Evolutionary conservation across 2,113 vertebrate genomes (phyloP), one percentile per base, ranked within the genome.

Genomic region (Megaleporinus macrocephalus): DNA sequence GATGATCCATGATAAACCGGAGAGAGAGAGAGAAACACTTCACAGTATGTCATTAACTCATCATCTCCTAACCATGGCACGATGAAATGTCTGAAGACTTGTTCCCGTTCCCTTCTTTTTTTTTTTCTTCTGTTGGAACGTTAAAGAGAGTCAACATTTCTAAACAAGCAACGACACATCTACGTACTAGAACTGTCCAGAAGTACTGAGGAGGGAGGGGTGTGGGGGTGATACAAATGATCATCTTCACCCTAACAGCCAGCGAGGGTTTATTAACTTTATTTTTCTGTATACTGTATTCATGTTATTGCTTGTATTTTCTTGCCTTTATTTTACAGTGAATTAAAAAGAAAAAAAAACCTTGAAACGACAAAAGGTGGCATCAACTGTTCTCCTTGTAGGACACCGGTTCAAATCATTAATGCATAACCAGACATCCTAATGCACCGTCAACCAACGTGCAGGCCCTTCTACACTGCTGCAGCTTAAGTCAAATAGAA

Each of bases 11-110:
- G 90, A 91, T 75, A 71, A 75, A 18, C 24, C 11, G 41, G 3
- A 61, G 22, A 69, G 36, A 61, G 22, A 69, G 36, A 65, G 41
- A 66, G 12, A 83, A 80, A 87, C 69, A 80, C 76, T 90, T 92
- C 86, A 94, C 90, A 92, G 87, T 90, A 90, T 88, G 89, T 90
- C 71, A 78, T 83, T 57, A 84, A 78, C 59, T 41, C 72, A 83
- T 87, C 33, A 82, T 85, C 79, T 89, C 78, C 83, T 53, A 61
- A 85, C 84, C 87, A 85, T 70, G 86, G 84, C 62, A 88, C 85
- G 84, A 22, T 72, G 82, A 89, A 87, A 89, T 76, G 76, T 84
- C 71, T 69, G 79, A 86, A 83, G 44, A 69, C 30, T 20, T 33
- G 20, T 73, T 44, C 76, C 49, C 76, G 71, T 30, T 10, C 76